A percentile compares a stretch with the other conserved stretches of the same genome.
Evolutionary conservation across 2,797 vertebrate species (phyloP).

Genomic region (Peromyscus melanophrys): DNA sequence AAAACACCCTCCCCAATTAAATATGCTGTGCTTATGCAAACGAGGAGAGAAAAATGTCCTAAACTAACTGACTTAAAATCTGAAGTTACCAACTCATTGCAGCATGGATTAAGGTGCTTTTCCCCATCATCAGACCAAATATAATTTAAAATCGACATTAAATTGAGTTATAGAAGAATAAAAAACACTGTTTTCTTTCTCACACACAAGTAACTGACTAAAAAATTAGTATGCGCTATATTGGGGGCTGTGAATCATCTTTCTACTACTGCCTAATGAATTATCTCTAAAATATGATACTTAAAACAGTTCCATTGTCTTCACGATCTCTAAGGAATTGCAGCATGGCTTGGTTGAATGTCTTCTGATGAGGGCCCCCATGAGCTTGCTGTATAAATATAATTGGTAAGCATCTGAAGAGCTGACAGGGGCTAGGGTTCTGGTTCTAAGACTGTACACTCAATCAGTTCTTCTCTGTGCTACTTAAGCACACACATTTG

Average conservation of each 20-base stretch:
- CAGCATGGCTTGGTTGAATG: neutral
- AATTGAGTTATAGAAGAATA: slow-evolving; percentile 40
- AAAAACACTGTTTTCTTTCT: slow-evolving; percentile 35
- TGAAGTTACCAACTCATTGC: slow-evolving; percentile 26
- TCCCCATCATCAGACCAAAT: neutral
- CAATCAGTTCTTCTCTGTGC: neutral
- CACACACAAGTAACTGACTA: neutral
- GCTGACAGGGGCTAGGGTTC: too few species aligned
- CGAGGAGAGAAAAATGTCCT: neutral
- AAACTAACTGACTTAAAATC: slow-evolving; percentile 17
- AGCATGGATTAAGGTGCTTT: neutral
- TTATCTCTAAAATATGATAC: neutral
- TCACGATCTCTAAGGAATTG: slow-evolving; percentile 9
- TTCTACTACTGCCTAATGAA: neutral
- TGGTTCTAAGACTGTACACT: neutral
- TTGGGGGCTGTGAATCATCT: slow-evolving; percentile 23
- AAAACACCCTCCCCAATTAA: neutral
- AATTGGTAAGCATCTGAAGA: neutral
- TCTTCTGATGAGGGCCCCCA: neutral
- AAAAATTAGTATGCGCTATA: neutral
- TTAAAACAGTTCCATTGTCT: slow-evolving; percentile 5
- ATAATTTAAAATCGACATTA: slow-evolving; percentile 44
- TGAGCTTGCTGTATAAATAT: neutral
- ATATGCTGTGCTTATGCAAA: neutral
- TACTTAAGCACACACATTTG: neutral